These are phyloP conservation scores for Nycticryphes semicollaris DNA, from an alignment of 2,113 vertebrate species.

Conservation along the genomic window DNA sequence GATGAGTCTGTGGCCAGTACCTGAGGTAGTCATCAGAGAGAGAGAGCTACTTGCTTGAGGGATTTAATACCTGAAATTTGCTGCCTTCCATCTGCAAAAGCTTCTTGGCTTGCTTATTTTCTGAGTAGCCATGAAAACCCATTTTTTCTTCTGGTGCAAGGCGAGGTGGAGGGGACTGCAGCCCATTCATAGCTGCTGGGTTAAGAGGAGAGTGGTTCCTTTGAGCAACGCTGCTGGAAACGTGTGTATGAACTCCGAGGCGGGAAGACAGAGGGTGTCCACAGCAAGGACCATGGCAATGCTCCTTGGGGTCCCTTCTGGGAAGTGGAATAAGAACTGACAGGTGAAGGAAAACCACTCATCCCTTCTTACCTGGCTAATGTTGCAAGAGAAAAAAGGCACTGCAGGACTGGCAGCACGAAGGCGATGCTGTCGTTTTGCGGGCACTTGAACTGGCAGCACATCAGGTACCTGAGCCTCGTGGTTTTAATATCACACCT, in stretches of 20 bases:
- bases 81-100: background rate
- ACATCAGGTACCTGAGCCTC: rapidly evolving
- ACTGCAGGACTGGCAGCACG: rapidly evolving
- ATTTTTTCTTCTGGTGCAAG: background rate
- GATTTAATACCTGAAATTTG: background rate
- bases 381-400: rapidly evolving
- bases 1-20: background rate
- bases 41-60: background rate
- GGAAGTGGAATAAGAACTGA: background rate
- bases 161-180: background rate
- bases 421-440: background rate
- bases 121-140: background rate
- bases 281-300: rapidly evolving
- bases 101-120: background rate
- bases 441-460: rapidly evolving
- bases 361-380: background rate
- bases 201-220: background rate
- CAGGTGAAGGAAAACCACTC: background rate
- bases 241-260: background rate
- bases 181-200: background rate
- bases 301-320: background rate
- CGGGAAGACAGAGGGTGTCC: background rate
- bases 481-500: rapidly evolving
- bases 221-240: background rate
- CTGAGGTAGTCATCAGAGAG: background rate